These are phyloP conservation scores for Hypomesus transpacificus DNA, from an alignment of 2,113 vertebrate genomes.

Conservation along the genomic window DNA sequence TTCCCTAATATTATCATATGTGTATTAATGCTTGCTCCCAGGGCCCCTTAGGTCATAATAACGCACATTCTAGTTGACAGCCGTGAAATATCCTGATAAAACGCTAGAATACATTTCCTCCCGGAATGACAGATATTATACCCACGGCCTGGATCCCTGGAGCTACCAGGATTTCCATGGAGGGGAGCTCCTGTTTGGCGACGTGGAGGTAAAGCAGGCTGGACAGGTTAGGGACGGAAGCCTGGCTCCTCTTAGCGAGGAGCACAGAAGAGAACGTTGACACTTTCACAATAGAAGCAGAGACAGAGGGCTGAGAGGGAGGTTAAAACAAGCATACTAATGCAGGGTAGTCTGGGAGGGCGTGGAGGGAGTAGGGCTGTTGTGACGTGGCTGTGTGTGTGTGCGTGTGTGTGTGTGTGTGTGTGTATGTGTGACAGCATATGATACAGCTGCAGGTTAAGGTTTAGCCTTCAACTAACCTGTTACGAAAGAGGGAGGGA, in stretches of 20 bases:
- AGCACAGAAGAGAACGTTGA: constrained; percentile 16
- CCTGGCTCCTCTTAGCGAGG: constrained; percentile 23
- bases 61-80: constrained; percentile 23
- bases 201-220: constrained; percentile 20
- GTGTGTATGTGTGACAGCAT: constrained; percentile 23
- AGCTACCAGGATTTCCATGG: constrained; percentile 10
- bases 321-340: constrained; percentile 42
- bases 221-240: constrained; percentile 24
- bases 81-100: constrained; percentile 21
- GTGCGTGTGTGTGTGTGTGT: background rate
- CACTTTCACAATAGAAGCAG: constrained; percentile 18
- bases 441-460: background rate
- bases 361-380: constrained; percentile 5
- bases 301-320: constrained; percentile 19
- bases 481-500: background rate
- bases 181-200: background rate
- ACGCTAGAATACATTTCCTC: constrained; percentile 10
- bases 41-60: constrained; percentile 31
- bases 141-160: background rate
- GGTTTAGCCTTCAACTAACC: background rate
- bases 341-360: constrained; percentile 7
- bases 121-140: constrained; percentile 15
- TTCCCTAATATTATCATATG: constrained; percentile 25
- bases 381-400: constrained; percentile 9
- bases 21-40: constrained; percentile 28